phyloP scores from a whole-genome alignment of 2,113 vertebrate species.

The Zootoca vivipara region DNA sequence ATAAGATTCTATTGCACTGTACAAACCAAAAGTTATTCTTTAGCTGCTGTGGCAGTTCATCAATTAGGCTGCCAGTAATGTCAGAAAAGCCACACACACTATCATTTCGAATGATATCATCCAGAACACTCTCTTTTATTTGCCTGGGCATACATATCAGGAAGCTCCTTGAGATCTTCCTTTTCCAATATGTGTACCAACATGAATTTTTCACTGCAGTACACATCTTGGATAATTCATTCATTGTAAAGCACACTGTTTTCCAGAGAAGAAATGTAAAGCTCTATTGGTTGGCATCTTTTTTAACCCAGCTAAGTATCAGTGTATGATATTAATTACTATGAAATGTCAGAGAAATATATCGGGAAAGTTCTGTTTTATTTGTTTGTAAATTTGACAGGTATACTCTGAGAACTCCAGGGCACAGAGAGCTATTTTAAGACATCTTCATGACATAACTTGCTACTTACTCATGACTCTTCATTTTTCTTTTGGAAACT shows the following conservation, averaged over 20 bases:
- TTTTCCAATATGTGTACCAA: background rate
- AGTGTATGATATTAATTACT: too few species aligned
- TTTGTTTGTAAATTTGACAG: too few species aligned
- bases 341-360: too few species aligned
- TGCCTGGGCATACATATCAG: background rate
- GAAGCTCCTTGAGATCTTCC: background rate
- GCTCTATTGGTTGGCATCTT: background rate
- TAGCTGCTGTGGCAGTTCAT: background rate
- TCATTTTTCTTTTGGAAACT: slow-evolving; percentile 16
- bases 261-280: background rate
- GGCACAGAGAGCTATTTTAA: too few species aligned
- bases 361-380: too few species aligned
- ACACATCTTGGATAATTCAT: background rate
- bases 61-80: background rate
- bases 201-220: background rate
- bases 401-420: too few species aligned
- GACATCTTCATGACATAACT: slow-evolving; percentile 12
- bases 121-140: background rate
- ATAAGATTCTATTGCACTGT: too few species aligned
- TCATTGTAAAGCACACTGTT: background rate
- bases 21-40: background rate
- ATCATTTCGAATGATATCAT: background rate
- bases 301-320: too few species aligned
- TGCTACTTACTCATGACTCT: slow-evolving; percentile 1
- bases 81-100: too few species aligned